Evolutionary conservation across 1,140 invertebrate genomes (phyloP).

Genomic region (Pogonomyrmex californicus): DNA sequence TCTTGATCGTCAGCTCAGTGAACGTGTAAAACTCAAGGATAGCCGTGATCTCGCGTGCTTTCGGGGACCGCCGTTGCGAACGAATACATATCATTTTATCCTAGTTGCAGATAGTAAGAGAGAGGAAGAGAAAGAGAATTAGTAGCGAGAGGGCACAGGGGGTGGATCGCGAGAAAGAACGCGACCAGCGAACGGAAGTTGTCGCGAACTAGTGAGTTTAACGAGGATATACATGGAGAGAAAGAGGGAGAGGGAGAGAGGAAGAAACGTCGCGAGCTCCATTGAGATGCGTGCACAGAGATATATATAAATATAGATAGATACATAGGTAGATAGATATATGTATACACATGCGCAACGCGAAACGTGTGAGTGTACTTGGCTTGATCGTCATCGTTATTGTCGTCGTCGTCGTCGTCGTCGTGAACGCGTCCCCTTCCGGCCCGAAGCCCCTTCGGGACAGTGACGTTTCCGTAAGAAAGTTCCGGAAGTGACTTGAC

Average conservation of each 20-base stretch:
- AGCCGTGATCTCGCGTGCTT: background rate
- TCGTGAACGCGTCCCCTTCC: conserved; percentile 25
- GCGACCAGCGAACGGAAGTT: conserved; percentile 1
- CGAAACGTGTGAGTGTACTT: conserved; percentile 57
- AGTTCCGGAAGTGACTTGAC: conserved; percentile 35
- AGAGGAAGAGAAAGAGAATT: background rate
- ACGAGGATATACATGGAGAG: conserved; percentile 31
- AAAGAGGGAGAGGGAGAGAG: background rate
- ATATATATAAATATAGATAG: conserved; percentile 30
- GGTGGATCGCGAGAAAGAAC: conserved; percentile 8
- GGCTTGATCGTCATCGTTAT: conserved; percentile 32
- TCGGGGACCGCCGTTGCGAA: conserved; percentile 40
- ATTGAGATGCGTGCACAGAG: conserved; percentile 38
- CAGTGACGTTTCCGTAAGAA: background rate
- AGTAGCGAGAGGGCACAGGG: background rate
- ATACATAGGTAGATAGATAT: conserved; percentile 18
- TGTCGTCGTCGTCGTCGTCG: conserved; percentile 2
- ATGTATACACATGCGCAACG: conserved; percentile 60
- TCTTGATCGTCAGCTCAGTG: conserved; percentile 15
- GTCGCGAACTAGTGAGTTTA: conserved; percentile 3
- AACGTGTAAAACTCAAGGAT: conserved; percentile 15
- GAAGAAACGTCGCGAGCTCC: conserved; percentile 9
- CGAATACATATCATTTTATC: conserved; percentile 60
- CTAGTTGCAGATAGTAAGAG: conserved; percentile 36
- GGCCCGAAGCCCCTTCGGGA: background rate